A percentile compares a stretch with the other conserved stretches of the same genome.
Evolutionary conservation across 2,888 invertebrate species (phyloP).

Genomic region (Eilema sororculum): DNA sequence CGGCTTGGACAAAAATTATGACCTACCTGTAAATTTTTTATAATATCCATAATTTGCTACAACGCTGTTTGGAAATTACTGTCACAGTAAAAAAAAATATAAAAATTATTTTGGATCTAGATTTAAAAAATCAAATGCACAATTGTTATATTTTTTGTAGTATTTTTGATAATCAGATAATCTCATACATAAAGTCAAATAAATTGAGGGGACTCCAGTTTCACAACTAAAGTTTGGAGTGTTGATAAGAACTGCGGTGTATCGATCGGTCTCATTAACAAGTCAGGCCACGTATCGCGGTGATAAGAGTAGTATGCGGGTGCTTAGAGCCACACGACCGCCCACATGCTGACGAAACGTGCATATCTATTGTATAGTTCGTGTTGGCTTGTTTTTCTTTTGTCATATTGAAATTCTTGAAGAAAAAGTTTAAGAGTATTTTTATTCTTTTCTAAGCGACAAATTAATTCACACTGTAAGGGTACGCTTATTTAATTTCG

Average conservation of each 20-base stretch:
- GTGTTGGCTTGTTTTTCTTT: neutral
- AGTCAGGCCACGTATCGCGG: conserved; percentile 70
- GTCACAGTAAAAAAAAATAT: neutral
- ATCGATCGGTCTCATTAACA: conserved; percentile 76
- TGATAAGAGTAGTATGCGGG: conserved; percentile 73
- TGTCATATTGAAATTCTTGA: neutral
- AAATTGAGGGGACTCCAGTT: conserved; percentile 58
- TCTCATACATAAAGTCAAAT: conserved; percentile 28
- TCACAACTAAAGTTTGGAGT: conserved; percentile 81
- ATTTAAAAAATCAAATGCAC: neutral
- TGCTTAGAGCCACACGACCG: conserved; percentile 59
- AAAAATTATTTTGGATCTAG: neutral
- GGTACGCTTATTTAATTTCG: no score
- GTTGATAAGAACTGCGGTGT: conserved; percentile 73
- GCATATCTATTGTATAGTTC: conserved; percentile 4
- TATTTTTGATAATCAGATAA: conserved; percentile 4
- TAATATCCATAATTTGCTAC: neutral
- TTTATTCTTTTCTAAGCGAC: neutral
- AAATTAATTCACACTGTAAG: neutral
- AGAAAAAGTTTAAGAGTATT: neutral
- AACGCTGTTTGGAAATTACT: neutral
- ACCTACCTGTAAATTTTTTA: neutral
- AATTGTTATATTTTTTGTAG: neutral
- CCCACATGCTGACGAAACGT: conserved; percentile 57
- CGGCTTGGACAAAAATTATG: no score